Evolutionary conservation across 1,140 invertebrate genomes (phyloP).

Genomic region (Onthophagus taurus): DNA sequence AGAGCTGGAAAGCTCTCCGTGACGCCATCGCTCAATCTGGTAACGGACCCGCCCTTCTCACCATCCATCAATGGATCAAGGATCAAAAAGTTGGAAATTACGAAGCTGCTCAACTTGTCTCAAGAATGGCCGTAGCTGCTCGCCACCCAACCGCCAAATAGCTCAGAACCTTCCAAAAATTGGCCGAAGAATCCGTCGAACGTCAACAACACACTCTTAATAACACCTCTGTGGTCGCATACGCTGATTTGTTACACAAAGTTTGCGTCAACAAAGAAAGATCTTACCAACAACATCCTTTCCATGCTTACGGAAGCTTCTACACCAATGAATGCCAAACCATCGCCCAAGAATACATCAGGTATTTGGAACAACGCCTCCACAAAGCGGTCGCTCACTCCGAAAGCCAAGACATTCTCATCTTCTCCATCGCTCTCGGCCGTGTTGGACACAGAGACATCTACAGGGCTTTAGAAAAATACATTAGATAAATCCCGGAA

Average conservation of each 20-base stretch:
- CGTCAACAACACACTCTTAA: slow-evolving; percentile 41
- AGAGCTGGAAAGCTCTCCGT: slow-evolving; percentile 50
- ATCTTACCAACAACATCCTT: slow-evolving; percentile 50
- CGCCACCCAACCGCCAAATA: slow-evolving; percentile 53
- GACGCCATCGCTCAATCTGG: slow-evolving; percentile 55
- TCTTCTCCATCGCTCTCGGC: slow-evolving; percentile 53
- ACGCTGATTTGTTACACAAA: slow-evolving; percentile 48
- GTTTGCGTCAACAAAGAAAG: slow-evolving; percentile 47
- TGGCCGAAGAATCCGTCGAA: slow-evolving; percentile 43
- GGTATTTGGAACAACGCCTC: slow-evolving; percentile 44
- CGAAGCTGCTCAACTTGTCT: slow-evolving; percentile 48
- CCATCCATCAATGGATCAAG: slow-evolving; percentile 50
- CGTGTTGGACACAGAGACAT: slow-evolving; percentile 50
- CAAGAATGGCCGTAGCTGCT: slow-evolving; percentile 40
- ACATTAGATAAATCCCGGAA: no score
- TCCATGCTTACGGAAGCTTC: slow-evolving; percentile 49
- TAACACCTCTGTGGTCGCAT: slow-evolving; percentile 44
- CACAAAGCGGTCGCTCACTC: slow-evolving; percentile 41
- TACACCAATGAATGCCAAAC: slow-evolving; percentile 40
- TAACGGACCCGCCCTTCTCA: slow-evolving; percentile 52
- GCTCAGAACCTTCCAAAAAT: slow-evolving; percentile 45
- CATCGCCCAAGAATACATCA: slow-evolving; percentile 46
- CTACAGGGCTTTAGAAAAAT: slow-evolving; percentile 51
- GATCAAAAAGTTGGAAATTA: slow-evolving; percentile 41
- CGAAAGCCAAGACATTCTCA: slow-evolving; percentile 46